Evolutionary conservation across 2,888 invertebrate genomes (phyloP), one percentile per base, ranked within the genome.

Genomic region (Ceramica pisi): DNA sequence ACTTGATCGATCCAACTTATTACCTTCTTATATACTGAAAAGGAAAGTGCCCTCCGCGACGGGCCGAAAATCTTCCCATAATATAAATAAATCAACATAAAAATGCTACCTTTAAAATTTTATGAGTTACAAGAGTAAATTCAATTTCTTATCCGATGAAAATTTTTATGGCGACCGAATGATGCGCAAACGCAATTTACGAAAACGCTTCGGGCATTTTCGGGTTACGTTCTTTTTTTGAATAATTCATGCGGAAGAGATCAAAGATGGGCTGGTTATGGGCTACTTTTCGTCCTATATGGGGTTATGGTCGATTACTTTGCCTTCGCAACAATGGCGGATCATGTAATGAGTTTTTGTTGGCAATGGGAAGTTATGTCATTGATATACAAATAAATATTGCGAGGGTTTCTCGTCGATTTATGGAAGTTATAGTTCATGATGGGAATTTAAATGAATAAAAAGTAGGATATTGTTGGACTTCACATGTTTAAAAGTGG

Each of bases 181-280:
- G 82, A 85, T 82, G 80, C 82, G 82, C 85, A 78, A 69, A 81
- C 80, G 86, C 90, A 84, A 80, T 80, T 80, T 87, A 88, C 89
- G 88, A 90, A 91, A 82, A 83, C 78, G 83, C 86, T 76, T 71
- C 80, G 75, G 82, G 86, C 82, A 67, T 75, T 67, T 78, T 84
- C 73, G 82, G 77, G 73, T 73, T 70, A 70, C 59, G 50, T 71
- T 70, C 64, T 76, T 79, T 82, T 81, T 85, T 80, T 79, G 63
- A 83, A 85, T 86, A 77, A 86, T 85, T 83, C 70, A 82, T 85
- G 71, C 85, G 83, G 87, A 79, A 80, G 73, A 79, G 63, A 75
- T 82, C 83, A 78, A 72, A 80, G 82, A 86, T 79, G 74, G 78
- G 67, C 60, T 74, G 74, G 82, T 81, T 76, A 82, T 85, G 77